Percentiles rank a stretch among this genome's conserved stretches.
phyloP scores from a whole-genome alignment of 2,113 vertebrate species.

The Regulus satrapa region DNA sequence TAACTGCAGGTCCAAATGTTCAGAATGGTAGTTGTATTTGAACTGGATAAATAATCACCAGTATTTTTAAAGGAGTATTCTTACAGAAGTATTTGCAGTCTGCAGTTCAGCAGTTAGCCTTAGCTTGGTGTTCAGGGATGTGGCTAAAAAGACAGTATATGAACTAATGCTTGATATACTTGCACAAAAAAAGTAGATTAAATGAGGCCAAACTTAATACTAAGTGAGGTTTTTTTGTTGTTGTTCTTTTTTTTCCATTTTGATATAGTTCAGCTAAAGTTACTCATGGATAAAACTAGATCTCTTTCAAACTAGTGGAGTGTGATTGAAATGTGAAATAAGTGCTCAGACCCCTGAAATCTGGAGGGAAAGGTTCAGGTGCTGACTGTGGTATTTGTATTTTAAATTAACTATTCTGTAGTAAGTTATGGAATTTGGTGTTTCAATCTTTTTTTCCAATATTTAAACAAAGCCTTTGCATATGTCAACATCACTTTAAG shows the following conservation, averaged over 20 bases:
- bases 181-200: background rate
- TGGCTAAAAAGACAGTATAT: background rate
- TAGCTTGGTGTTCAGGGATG: background rate
- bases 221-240: background rate
- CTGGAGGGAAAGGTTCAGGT: background rate
- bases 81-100: background rate
- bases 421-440: background rate
- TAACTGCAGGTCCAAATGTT: background rate
- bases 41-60: background rate
- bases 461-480: slow-evolving; percentile 58
- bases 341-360: background rate
- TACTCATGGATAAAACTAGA: background rate
- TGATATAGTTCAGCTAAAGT: background rate
- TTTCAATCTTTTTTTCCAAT: background rate
- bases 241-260: slow-evolving; percentile 22
- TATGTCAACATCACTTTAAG: slow-evolving; percentile 53
- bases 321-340: slow-evolving; percentile 7
- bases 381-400: background rate
- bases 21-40: background rate
- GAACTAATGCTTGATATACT: background rate
- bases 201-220: background rate
- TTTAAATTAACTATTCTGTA: slow-evolving; percentile 25
- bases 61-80: background rate
- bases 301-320: background rate
- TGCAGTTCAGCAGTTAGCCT: background rate